Conservation (phyloP, 1,140 invertebrate species). For the Drosophila bifasciata region DNA sequence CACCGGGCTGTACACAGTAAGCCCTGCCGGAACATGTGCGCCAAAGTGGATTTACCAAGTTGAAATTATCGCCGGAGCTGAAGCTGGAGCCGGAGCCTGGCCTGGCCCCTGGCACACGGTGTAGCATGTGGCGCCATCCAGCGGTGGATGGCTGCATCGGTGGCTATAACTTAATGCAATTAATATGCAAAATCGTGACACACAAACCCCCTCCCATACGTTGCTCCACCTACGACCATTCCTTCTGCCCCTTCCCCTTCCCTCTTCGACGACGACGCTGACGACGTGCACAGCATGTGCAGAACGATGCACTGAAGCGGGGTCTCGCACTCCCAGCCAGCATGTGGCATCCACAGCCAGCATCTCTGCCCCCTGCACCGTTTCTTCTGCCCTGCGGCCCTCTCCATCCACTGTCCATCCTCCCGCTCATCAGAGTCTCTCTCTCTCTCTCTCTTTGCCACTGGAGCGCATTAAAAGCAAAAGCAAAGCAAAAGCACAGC, state of each 20-base stretch:
- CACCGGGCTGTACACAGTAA: slow-evolving; percentile 59
- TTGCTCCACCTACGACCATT: too few relatives aligned
- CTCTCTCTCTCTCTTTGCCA: too few relatives aligned
- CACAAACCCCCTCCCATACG: slow-evolving; percentile 20
- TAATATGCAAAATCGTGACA: slow-evolving; percentile 84
- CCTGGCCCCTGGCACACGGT: not conserved
- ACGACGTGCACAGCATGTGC: slow-evolving; percentile 63
- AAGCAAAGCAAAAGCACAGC: slow-evolving; percentile 48
- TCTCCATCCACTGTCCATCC: slow-evolving; percentile 19
- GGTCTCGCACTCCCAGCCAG: slow-evolving; percentile 17
- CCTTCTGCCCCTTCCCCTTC: too few relatives aligned
- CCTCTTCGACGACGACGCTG: slow-evolving; percentile 12
- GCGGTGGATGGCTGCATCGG: slow-evolving; percentile 24
- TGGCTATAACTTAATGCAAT: slow-evolving; percentile 83
- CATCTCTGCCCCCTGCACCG: slow-evolving; percentile 1
- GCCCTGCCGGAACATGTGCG: slow-evolving; percentile 66
- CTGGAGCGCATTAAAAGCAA: slow-evolving; percentile 72
- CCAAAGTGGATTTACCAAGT: slow-evolving; percentile 80
- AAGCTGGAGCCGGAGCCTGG: slow-evolving; percentile 18
- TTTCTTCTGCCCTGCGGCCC: slow-evolving; percentile 17
- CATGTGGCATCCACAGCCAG: slow-evolving; percentile 18
- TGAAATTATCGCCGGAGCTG: slow-evolving; percentile 81
- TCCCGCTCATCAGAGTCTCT: slow-evolving; percentile 17
- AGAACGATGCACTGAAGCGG: slow-evolving; percentile 64
- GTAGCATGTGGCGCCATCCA: slow-evolving; percentile 68